Conservation (phyloP, 2,888 invertebrate genomes). For the Cataglyphis livida region DNA sequence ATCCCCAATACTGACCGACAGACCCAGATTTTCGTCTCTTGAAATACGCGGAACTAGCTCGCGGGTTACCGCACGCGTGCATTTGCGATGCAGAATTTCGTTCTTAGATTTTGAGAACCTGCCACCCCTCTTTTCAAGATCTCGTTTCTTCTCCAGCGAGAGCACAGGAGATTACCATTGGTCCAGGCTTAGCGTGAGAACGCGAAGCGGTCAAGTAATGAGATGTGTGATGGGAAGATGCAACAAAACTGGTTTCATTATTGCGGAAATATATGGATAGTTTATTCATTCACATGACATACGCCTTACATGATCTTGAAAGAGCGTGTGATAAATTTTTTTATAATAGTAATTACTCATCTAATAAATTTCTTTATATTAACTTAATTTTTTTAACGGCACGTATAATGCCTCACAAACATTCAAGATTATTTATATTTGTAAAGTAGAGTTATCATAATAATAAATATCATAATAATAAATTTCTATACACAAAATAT, state of each 20-base stretch:
- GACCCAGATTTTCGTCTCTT: constrained; percentile 71
- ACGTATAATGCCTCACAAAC: neutral
- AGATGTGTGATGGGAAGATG: constrained; percentile 55
- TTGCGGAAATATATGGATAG: constrained; percentile 28
- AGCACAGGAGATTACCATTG: constrained; percentile 73
- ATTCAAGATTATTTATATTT: constrained; percentile 10
- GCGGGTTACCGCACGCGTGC: constrained; percentile 58
- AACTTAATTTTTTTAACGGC: neutral
- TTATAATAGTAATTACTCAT: neutral
- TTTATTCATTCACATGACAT: constrained; percentile 31
- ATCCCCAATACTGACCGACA: constrained; percentile 80
- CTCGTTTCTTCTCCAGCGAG: constrained; percentile 66
- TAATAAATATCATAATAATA: neutral
- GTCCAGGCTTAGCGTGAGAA: constrained; percentile 83
- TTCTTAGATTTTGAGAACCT: constrained; percentile 67
- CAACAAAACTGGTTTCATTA: constrained; percentile 75
- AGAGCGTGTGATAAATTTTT: constrained; percentile 4
- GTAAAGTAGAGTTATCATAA: neutral
- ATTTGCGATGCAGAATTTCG: constrained; percentile 75
- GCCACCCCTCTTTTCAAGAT: constrained; percentile 63
- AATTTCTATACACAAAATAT: neutral
- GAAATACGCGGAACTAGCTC: constrained; percentile 79
- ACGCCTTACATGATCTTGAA: neutral
- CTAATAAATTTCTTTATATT: constrained; percentile 3
- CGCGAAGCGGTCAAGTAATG: constrained; percentile 76